These are phyloP conservation scores for Yponomeuta plumbellus DNA, from an alignment of 2,888 invertebrate species.

Conservation along the genomic window DNA sequence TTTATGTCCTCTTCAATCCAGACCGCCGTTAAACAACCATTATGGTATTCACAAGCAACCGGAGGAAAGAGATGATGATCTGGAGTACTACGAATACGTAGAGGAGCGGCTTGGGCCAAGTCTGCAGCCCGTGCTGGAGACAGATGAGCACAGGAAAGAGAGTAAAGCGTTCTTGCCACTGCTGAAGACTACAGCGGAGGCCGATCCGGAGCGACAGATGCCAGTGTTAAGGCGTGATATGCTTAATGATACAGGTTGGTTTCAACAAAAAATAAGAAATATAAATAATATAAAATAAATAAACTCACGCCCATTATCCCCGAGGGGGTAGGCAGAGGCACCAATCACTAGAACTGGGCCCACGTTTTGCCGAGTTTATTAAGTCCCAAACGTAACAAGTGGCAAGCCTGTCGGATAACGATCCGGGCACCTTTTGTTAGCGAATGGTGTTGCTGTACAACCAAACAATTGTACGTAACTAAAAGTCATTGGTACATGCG, in stretches of 20 bases:
- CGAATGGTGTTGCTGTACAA: too few relatives aligned
- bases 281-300: too few relatives aligned
- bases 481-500: too few relatives aligned
- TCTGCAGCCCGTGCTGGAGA: background rate
- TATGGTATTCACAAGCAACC: background rate
- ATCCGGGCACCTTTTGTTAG: too few relatives aligned
- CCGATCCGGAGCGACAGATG: background rate
- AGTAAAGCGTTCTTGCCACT: background rate
- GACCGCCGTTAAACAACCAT: background rate
- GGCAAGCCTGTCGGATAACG: too few relatives aligned
- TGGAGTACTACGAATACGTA: background rate
- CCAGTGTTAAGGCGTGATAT: background rate
- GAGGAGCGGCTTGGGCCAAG: background rate
- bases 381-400: too few relatives aligned
- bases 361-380: too few relatives aligned
- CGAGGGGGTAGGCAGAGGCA: too few relatives aligned
- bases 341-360: too few relatives aligned
- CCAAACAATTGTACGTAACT: too few relatives aligned
- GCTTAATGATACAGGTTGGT: background rate
- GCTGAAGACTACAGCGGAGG: background rate
- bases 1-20: background rate
- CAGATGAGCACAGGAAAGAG: background rate
- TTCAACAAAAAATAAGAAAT: background rate
- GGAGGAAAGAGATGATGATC: background rate
- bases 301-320: too few relatives aligned